phyloP scores from a whole-genome alignment of 2,888 invertebrate genomes.

The Leucozona laternaria region DNA sequence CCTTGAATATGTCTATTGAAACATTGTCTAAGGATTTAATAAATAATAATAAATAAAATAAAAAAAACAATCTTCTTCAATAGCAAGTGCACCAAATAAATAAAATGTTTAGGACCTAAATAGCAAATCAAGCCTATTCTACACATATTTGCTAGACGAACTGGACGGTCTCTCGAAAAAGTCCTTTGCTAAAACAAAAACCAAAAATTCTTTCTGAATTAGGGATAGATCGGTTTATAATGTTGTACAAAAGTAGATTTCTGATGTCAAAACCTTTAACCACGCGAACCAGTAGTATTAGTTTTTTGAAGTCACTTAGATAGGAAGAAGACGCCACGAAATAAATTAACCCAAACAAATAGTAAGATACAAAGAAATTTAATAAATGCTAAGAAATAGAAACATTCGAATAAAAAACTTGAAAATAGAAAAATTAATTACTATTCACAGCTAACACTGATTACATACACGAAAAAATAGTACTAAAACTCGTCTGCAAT shows the following conservation, averaged over 20 bases:
- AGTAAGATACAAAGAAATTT: background rate
- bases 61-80: too few species aligned
- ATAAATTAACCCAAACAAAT: background rate
- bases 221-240: background rate
- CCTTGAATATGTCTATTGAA: too few species aligned
- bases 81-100: too few species aligned
- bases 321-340: background rate
- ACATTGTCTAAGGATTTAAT: too few species aligned
- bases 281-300: background rate
- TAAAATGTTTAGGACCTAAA: too few species aligned
- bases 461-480: background rate
- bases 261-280: background rate
- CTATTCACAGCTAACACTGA: slow-evolving; percentile 51
- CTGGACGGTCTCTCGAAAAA: too few species aligned
- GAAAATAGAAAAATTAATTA: background rate
- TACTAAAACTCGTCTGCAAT: slow-evolving; percentile 45
- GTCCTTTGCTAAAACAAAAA: too few species aligned
- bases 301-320: background rate
- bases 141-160: too few species aligned
- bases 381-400: background rate
- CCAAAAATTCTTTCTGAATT: too few species aligned
- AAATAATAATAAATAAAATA: too few species aligned
- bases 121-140: too few species aligned
- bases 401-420: background rate
- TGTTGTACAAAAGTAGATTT: background rate